A percentile compares a stretch with the other conserved stretches of the same genome.
phyloP scores from a whole-genome alignment of 2,113 vertebrate genomes.

The Urocynchramus pylzowi region DNA sequence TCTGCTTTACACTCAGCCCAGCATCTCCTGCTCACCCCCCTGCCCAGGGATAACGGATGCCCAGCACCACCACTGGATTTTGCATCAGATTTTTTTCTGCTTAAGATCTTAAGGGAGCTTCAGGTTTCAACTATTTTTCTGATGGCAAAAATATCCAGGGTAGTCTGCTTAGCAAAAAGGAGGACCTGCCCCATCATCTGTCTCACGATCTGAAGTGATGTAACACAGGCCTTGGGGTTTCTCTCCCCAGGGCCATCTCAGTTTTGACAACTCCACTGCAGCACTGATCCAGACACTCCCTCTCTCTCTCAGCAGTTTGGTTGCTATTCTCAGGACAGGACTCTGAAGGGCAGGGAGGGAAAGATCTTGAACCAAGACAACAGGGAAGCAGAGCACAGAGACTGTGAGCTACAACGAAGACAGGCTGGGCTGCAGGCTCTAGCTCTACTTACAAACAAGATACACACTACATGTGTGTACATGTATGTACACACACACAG shows the following conservation, averaged over 20 bases:
- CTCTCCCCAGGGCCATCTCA: neutral
- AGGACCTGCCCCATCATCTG: neutral
- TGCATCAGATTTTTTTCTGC: neutral
- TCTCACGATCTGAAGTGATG: neutral
- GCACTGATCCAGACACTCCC: neutral
- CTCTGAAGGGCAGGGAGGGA: neutral
- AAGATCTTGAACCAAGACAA: neutral
- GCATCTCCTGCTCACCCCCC: neutral
- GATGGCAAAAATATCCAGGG: neutral
- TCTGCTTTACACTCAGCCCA: neutral
- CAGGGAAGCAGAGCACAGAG: neutral
- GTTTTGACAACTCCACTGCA: neutral
- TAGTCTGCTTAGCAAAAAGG: neutral
- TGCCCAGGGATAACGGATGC: neutral
- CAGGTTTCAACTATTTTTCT: neutral
- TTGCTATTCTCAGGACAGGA: neutral
- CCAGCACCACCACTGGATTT: neutral
- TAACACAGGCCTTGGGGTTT: neutral
- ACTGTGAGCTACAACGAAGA: neutral
- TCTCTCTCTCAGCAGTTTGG: neutral
- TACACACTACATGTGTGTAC: neutral
- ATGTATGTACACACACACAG: rapidly evolving
- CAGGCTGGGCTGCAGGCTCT: neutral
- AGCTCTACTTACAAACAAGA: neutral
- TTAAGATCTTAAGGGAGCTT: neutral